Evolutionary conservation across 2,888 invertebrate genomes (phyloP).

Genomic region (Electrophaes corylata): DNA sequence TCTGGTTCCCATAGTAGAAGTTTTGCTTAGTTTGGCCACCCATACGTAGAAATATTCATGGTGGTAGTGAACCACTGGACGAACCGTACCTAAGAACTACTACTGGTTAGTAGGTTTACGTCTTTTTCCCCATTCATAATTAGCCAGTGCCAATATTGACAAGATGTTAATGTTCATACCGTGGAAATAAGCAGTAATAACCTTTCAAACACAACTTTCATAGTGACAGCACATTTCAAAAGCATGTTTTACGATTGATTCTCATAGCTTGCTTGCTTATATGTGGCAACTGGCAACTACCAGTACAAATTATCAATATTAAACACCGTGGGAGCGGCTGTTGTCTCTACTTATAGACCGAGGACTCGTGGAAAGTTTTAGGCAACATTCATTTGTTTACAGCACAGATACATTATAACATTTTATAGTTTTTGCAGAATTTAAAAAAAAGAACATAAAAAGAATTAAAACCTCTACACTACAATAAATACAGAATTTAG

Average conservation of each 20-base stretch:
- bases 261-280: constrained; percentile 13
- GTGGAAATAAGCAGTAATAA: constrained; percentile 13
- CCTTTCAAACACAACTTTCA: constrained; percentile 22
- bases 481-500: no score
- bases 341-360: constrained; percentile 13
- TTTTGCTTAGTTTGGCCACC: no score
- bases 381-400: neutral
- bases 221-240: constrained; percentile 6
- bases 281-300: constrained; percentile 50
- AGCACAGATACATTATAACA: no score
- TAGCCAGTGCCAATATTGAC: constrained; percentile 12
- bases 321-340: constrained; percentile 44
- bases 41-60: no score
- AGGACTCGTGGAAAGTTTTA: constrained; percentile 2
- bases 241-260: constrained; percentile 23
- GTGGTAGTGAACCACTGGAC: no score
- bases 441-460: no score
- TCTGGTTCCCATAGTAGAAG: no score
- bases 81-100: no score
- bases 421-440: no score
- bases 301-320: constrained; percentile 55
- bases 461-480: no score
- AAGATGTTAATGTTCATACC: neutral
- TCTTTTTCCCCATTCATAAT: neutral
- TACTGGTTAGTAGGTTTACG: neutral